phyloP scores from a whole-genome alignment of 2,888 invertebrate species.

The Aphidoletes aphidimyza region DNA sequence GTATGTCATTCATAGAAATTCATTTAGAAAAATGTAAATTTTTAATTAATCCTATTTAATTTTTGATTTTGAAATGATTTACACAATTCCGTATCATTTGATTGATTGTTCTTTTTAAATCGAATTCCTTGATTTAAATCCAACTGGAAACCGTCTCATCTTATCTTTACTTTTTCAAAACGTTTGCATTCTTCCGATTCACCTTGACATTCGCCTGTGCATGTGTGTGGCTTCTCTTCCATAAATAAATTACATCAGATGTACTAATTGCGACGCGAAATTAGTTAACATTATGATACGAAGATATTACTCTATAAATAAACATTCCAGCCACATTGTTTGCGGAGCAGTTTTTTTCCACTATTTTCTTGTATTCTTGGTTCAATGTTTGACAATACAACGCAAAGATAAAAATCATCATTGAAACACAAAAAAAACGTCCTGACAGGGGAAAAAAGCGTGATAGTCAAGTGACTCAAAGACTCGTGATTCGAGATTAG shows the following conservation, averaged over 20 bases:
- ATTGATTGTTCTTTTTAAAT: not conserved
- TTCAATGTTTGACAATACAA: too few species aligned
- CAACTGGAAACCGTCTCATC: not conserved
- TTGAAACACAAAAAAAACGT: too few species aligned
- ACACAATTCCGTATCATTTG: not conserved
- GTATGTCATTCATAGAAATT: not conserved
- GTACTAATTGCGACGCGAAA: conserved; percentile 48
- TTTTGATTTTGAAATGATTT: not conserved
- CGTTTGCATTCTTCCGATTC: conserved; percentile 23
- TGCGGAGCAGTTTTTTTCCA: too few species aligned
- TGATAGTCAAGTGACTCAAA: too few species aligned
- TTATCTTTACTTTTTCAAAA: not conserved
- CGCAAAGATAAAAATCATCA: too few species aligned
- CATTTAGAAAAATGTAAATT: too few species aligned
- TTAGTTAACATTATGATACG: not conserved
- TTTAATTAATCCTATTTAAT: too few species aligned
- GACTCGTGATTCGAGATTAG: too few species aligned
- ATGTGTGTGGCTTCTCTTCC: not conserved
- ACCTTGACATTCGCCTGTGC: conserved; percentile 31
- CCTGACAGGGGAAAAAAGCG: too few species aligned
- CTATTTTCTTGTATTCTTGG: too few species aligned
- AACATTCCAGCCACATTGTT: too few species aligned
- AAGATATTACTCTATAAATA: not conserved
- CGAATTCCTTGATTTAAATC: not conserved
- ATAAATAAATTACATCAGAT: not conserved